These are phyloP conservation scores for Trichosurus vulpecula DNA, from an alignment of 2,797 vertebrate species.

Conservation along the genomic window DNA sequence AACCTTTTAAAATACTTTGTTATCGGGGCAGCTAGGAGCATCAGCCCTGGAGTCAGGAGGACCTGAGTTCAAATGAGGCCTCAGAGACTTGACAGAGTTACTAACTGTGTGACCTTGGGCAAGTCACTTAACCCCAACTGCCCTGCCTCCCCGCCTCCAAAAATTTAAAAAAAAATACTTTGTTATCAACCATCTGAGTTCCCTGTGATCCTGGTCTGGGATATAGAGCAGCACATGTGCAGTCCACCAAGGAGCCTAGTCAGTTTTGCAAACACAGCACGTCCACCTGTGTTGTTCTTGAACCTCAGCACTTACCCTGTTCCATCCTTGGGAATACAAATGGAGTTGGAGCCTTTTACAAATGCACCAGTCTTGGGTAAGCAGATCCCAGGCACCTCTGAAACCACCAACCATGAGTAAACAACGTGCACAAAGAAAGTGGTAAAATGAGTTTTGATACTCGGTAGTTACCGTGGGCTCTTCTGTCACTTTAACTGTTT, in stretches of 20 bases:
- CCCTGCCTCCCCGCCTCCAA: too few species aligned
- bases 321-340: background rate
- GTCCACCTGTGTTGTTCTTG: background rate
- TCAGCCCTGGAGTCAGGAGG: too few species aligned
- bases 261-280: background rate
- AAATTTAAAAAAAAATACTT: too few species aligned
- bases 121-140: too few species aligned
- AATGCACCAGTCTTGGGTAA: background rate
- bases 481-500: background rate
- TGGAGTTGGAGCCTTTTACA: background rate
- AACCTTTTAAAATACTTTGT: background rate
- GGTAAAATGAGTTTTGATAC: too few species aligned
- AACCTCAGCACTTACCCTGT: background rate
- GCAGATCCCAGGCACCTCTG: background rate
- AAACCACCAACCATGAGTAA: background rate
- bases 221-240: background rate
- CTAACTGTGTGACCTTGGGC: too few species aligned
- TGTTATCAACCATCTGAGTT: background rate
- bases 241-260: background rate
- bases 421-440: background rate
- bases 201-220: background rate
- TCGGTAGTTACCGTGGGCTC: background rate
- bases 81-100: too few species aligned
- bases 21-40: too few species aligned
- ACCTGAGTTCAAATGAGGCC: too few species aligned